Base-by-base conservation (phyloP, 2,888 invertebrate species). In the Acleris laterana region DNA sequence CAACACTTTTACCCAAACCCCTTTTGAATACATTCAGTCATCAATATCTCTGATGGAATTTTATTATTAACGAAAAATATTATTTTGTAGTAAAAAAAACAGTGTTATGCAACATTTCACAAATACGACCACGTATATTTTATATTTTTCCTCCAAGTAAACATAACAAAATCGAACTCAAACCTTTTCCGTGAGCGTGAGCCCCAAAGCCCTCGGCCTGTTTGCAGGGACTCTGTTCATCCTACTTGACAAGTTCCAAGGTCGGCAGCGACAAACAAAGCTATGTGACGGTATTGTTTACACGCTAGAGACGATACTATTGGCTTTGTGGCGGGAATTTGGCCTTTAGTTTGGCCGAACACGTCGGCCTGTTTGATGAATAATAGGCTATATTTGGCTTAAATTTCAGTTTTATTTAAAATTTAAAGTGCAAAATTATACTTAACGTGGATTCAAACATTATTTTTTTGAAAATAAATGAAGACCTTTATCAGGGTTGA, bases 221-320 rank as follows among this genome's bases (percentile, higher is more conserved):
- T 64, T 64, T 60, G 53, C 50, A 22, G 49, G 25, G n/a, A 53
- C 28, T 9, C 59, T 65, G 60, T 61, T 65, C 60, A 55, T 65
- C 55, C 20, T 28, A 53, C 52, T 17, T 38, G 38, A 17, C 52
- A 65, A 60, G 19, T 60, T 50, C 60, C 55, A 65, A 65, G 60
- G 60, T 65, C 60, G 65, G 44, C n/a, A 52, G 51, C 51, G 51
- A 38, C 46, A 17, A 63, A 59, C 53, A 55, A n/a, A 28, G 60
- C 44, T 49, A 20, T 55, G 55, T 65, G 65, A 61, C 50, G 28
- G 59, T 60, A 56, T 60, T 61, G 60, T 65, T 65, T 65, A 55
- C 60, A 19, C 44, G n/a, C 55, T 55, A 64, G 64, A 1, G 25
- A 13, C 32, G 59, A 6, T n/a, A 16, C 44, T 46, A 57, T 57